Evolutionary conservation across 2,888 invertebrate genomes (phyloP).

Genomic region (Cryptocheilus praepositus): DNA sequence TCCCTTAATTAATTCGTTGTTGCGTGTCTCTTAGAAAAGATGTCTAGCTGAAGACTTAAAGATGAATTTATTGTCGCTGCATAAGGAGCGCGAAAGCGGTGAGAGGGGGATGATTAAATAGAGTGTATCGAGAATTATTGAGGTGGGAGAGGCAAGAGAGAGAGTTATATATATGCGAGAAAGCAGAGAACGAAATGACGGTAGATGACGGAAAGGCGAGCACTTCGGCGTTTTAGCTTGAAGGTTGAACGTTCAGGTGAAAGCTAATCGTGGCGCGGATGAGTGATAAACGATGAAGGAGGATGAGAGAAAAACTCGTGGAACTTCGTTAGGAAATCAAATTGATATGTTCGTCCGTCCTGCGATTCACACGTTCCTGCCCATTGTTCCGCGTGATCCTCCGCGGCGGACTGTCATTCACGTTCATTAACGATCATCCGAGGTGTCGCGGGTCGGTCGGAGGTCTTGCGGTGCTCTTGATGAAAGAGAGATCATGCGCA

Average conservation of each 20-base stretch:
- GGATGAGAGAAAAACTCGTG: conserved; percentile 39
- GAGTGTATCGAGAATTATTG: conserved; percentile 6
- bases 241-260: background rate
- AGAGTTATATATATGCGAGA: conserved; percentile 31
- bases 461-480: too few relatives aligned
- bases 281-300: conserved; percentile 27
- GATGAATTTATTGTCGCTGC: conserved; percentile 44
- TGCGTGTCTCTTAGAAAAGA: conserved; percentile 66
- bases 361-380: conserved; percentile 32
- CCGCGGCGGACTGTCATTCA: too few relatives aligned
- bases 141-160: conserved; percentile 8
- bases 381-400: too few relatives aligned
- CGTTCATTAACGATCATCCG: too few relatives aligned
- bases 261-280: conserved; percentile 40
- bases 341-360: conserved; percentile 44
- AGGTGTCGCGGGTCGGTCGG: too few relatives aligned
- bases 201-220: conserved; percentile 11
- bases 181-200: conserved; percentile 23
- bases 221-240: too few relatives aligned
- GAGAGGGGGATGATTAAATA: conserved; percentile 1
- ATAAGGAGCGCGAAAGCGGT: conserved; percentile 25
- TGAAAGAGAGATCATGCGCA: background rate
- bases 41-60: conserved; percentile 48
- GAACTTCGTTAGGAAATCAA: conserved; percentile 45
- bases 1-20: conserved; percentile 61